phyloP scores from a whole-genome alignment of 2,888 invertebrate genomes.

The Drosophila parthenogenetica region DNA sequence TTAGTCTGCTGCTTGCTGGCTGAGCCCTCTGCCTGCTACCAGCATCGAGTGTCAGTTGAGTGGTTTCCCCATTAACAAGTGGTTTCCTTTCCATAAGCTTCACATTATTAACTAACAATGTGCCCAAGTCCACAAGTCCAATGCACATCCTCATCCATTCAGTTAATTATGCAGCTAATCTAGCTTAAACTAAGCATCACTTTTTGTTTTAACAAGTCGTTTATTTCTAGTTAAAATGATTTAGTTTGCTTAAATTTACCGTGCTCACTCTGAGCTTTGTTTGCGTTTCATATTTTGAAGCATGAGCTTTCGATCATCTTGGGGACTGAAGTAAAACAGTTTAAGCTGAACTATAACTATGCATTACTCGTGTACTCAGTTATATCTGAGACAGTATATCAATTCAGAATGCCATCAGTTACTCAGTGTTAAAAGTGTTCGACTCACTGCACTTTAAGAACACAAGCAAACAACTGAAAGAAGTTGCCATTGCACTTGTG shows the following conservation, averaged over 20 bases:
- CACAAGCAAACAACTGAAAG: not conserved
- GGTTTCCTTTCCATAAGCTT: conserved; percentile 72
- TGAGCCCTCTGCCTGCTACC: conserved; percentile 13
- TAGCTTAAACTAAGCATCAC: conserved; percentile 15
- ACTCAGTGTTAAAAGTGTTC: conserved; percentile 21
- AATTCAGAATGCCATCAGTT: conserved; percentile 28
- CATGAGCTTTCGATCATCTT: not conserved
- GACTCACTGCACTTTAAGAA: conserved; percentile 22
- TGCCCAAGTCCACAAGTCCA: conserved; percentile 43
- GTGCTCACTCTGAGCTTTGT: not conserved
- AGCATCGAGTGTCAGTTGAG: conserved; percentile 42
- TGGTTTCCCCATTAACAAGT: conserved; percentile 38
- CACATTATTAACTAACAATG: conserved; percentile 68
- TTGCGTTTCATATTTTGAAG: not conserved
- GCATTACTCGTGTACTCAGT: conserved; percentile 7
- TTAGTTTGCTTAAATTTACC: no score
- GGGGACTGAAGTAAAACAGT: not conserved
- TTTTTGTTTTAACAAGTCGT: not conserved
- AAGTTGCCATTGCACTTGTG: no score
- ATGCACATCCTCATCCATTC: conserved; percentile 25
- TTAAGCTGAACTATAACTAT: not conserved
- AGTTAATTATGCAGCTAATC: conserved; percentile 47
- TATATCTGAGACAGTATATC: conserved; percentile 11
- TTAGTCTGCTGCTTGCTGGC: no score
- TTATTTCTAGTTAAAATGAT: no score